Evolutionary conservation across 2,888 invertebrate species (phyloP), one percentile per base, ranked within the genome.

Genomic region (Ethmia dodecea): DNA sequence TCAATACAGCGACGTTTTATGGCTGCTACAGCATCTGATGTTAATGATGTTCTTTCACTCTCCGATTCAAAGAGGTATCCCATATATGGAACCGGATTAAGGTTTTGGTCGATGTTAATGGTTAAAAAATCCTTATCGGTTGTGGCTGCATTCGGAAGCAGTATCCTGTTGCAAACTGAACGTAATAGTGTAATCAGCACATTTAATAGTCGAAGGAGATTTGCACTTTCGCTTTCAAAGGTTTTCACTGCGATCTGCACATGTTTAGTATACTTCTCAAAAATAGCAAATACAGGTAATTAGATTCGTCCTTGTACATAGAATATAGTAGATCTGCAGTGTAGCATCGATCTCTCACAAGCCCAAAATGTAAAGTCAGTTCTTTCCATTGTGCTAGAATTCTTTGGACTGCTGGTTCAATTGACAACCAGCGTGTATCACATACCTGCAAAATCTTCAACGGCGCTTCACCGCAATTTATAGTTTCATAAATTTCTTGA

Each of bases 391-490:
- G 55, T 10, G 41, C 30, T 20, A 50, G 33, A 40, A 58, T 37
- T 13, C 56, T 40, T 4, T 46, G 44, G n/a, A 53, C 47, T 29
- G 55, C 51, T 20, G 48, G 31, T 48, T 50, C 49, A 40, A 60
- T 56, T 5, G 51, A 47, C 18, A 57, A 16, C 55, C 56, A 56
- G 15, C 53, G 39, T 14, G 60, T 57, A 10, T 45, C 39, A 38
- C 49, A 47, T 16, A 48, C 12, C 35, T 53, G 42, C 26, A 45
- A 31, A 16, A 62, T 58, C 48, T 49, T 49, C 12, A 61, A 40
- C 4, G 62, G 62, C 29, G 42, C 31, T 14, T 45, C 29, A 18
- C 53, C 60, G 31, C 52, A 49, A 33, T 64, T 64, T 12, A 65
- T 56, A 1, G 38, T 30, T 36, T 49, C 31, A 22, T 50, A 61